phyloP scores from a whole-genome alignment of 2,797 vertebrate genomes.

The Fundulus diaphanus region DNA sequence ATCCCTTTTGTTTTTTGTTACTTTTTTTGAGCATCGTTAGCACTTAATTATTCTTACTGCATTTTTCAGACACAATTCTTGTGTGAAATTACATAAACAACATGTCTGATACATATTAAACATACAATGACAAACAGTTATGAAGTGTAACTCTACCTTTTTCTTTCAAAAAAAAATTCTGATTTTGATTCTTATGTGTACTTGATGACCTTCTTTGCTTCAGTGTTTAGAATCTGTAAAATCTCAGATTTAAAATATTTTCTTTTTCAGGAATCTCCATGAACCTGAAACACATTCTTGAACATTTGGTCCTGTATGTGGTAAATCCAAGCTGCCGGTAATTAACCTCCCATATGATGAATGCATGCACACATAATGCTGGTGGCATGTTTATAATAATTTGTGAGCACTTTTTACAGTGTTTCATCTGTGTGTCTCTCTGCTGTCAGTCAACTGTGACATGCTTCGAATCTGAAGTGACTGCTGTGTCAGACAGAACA shows the following conservation, averaged over 20 bases:
- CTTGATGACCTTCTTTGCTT: background rate
- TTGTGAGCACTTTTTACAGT: background rate
- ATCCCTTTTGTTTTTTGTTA: too few relatives aligned
- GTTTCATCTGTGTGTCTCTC: background rate
- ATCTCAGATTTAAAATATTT: background rate
- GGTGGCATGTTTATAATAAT: background rate
- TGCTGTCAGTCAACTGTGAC: slow-evolving; percentile 18
- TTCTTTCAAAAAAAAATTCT: background rate
- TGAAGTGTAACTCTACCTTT: background rate
- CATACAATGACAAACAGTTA: too few relatives aligned
- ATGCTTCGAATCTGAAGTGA: slow-evolving; percentile 8
- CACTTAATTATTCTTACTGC: too few relatives aligned
- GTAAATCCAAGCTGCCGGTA: background rate
- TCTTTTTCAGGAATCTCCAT: background rate
- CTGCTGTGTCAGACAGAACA: slow-evolving; percentile 10
- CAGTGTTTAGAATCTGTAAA: background rate
- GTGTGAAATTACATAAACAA: too few relatives aligned
- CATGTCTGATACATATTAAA: too few relatives aligned
- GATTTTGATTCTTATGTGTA: background rate
- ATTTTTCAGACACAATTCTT: too few relatives aligned
- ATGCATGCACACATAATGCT: background rate
- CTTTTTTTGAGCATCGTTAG: too few relatives aligned
- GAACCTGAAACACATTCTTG: background rate
- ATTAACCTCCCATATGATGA: slow-evolving; percentile 1
- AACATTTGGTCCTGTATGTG: background rate